Base-by-base conservation (phyloP, 2,797 vertebrate genomes). In the Apogon talboti region DNA sequence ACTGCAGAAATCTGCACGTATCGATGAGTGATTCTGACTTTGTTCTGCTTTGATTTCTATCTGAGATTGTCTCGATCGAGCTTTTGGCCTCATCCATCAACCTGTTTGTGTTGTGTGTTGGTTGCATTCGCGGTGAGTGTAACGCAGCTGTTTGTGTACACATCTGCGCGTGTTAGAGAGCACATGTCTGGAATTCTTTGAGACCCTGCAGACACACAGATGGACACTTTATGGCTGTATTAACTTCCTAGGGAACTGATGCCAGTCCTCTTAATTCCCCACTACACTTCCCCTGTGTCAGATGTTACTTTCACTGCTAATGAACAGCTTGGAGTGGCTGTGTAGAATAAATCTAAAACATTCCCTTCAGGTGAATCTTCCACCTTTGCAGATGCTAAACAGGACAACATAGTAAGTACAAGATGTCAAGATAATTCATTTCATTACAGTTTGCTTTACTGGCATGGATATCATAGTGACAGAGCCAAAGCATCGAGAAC, bases 211-310 rank as follows among this genome's bases (percentile, higher is more conserved):
- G 28, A 78, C 10, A 10, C 58, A 55, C 74, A 88, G 69, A 83
- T 79, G 59, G 70, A 86, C 70, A 64, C 57, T 79, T 84, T 62
- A 69, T 58, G 37, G 46, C 50, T 66, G n/a, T 49, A 64, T 67
- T 76, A 56, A 63, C 66, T 62, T 73, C 28, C 49, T 35, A 46
- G 45, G 56, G 59, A 71, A 64, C 40, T 64, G 38, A 78, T 63
- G 53, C 35, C 41, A 59, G n/a, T 46, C 63, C 43, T 66, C 43
- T 58, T 69, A 44, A 72, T 61, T 68, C 55, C 24, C 15, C 30
- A 15, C 38, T 45, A 5, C n/a, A 4, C n/a, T 65, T 13, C 57
- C 21, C 54, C 13, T 8, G 57, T 60, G 49, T 83, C 68, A 76
- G 66, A 79, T 63, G 66, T 75, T 73, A 19, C 64, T 47, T 58